Evolutionary conservation across 2,888 invertebrate genomes (phyloP).

Genomic region (Melolontha melolontha): DNA sequence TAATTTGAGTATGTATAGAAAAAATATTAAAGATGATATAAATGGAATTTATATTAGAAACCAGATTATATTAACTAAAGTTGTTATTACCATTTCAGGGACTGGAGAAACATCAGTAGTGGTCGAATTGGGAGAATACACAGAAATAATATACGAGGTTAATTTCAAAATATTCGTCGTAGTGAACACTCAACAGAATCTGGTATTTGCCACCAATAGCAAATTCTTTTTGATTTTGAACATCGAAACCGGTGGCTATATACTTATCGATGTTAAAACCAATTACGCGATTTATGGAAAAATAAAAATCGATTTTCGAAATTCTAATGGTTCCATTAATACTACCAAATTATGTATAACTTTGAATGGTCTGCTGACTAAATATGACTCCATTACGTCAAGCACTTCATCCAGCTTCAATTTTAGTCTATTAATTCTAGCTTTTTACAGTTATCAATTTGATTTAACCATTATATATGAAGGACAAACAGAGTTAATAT

Average conservation of each 20-base stretch:
- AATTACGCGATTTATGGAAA: conserved; percentile 8
- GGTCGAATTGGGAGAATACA: not conserved
- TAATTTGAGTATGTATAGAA: too few relatives aligned
- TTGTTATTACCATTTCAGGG: conserved; percentile 9
- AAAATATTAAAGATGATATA: too few relatives aligned
- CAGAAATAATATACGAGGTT: conserved; percentile 17
- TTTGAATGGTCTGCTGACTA: not conserved
- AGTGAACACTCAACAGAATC: conserved; percentile 4
- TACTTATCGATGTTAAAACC: conserved; percentile 13
- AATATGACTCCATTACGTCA: conserved; percentile 2
- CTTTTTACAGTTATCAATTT: not conserved
- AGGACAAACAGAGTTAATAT: not conserved
- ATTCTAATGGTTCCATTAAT: not conserved
- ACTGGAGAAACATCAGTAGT: conserved; percentile 1
- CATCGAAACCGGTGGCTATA: conserved; percentile 5
- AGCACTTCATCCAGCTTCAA: conserved; percentile 19
- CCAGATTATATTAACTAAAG: too few relatives aligned
- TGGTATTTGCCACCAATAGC: conserved; percentile 5
- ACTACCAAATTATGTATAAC: not conserved
- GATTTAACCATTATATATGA: not conserved
- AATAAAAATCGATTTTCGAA: conserved; percentile 1
- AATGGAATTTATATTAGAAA: too few relatives aligned
- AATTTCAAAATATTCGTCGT: conserved; percentile 8
- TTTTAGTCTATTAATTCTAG: conserved; percentile 13
- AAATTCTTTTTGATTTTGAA: conserved; percentile 19